Base-by-base conservation (phyloP, 2,888 invertebrate species). In the Miltochrista miniata region DNA sequence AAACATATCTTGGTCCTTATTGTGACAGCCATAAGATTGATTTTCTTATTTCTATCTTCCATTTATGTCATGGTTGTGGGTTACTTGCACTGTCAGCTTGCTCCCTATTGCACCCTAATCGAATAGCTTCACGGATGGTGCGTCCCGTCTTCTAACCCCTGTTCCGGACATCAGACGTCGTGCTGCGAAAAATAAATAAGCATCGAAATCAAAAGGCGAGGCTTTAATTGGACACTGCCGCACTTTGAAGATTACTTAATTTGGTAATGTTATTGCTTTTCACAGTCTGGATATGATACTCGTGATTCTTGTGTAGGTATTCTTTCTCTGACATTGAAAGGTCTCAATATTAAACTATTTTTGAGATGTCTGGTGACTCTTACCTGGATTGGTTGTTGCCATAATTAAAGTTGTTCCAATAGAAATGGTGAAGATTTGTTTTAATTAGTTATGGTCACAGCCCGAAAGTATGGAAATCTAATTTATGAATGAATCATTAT, bases 31-130 rank as follows among this genome's bases (percentile, higher is more conserved):
- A 54, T 72, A 74, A 61, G 51, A 55, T 31, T 52, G 48, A 30
- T 33, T 48, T 42, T 24, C 4, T 13, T 0, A 0, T 56, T 59
- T 10, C 18, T 33, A 42, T 10, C 14, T 11, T 11, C 68, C 54
- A 67, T 58, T 48, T 55, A 57, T 72, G 72, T 64, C 45, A 51
- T 69, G 53, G 68, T 65, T 55, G 60, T 18, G 64, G 63, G 70
- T 74, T 70, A 71, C 75, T 75, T 89, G 90, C 90, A 85, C 72
- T 76, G 87, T 85, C 88, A 85, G 87, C 82, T 76, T 68, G 72
- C 78, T 79, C 90, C 88, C 88, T 79, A 76, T 76, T 87, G 88
- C 88, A 87, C 90, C 91, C 91, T 91, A 90, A 91, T 91, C 89
- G 87, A 90, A 90, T 91, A 71, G 83, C 81, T 82, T 76, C 72